phyloP scores from a whole-genome alignment of 2,797 vertebrate species.

The Gambusia yucatana region DNA sequence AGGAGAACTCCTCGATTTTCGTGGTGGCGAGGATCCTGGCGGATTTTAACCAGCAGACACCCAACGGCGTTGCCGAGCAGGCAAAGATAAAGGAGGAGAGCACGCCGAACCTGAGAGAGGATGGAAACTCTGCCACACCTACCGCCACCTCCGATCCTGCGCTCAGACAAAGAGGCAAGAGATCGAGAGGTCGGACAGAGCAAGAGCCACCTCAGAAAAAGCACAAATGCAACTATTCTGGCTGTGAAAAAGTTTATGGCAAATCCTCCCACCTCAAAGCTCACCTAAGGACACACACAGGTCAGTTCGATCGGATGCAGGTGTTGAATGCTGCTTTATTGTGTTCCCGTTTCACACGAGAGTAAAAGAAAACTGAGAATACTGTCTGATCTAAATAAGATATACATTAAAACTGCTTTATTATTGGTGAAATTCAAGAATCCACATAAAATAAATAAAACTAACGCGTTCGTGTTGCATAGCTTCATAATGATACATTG shows the following conservation, averaged over 20 bases:
- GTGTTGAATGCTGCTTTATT: slow-evolving; percentile 44
- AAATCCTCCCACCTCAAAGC: slow-evolving; percentile 99
- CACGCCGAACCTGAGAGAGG: slow-evolving; percentile 77
- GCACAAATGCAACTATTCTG: slow-evolving; percentile 98
- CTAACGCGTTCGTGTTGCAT: neutral
- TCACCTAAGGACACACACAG: slow-evolving; percentile 99
- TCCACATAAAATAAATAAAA: slow-evolving; percentile 26
- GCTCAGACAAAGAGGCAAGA: slow-evolving; percentile 94
- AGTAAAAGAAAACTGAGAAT: slow-evolving; percentile 22
- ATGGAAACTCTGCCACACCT: slow-evolving; percentile 94
- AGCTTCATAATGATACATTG: slow-evolving; percentile 15
- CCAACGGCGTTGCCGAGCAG: slow-evolving; percentile 82
- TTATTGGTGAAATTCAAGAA: slow-evolving; percentile 14
- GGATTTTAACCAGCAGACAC: slow-evolving; percentile 95
- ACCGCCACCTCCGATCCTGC: slow-evolving; percentile 86
- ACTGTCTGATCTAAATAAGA: slow-evolving; percentile 4
- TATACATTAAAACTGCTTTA: neutral
- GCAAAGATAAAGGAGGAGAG: slow-evolving; percentile 83
- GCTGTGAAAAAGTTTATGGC: slow-evolving; percentile 99
- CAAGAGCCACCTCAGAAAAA: slow-evolving; percentile 94
- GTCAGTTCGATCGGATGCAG: slow-evolving; percentile 85
- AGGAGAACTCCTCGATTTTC: slow-evolving; percentile 92
- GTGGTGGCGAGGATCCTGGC: slow-evolving; percentile 96
- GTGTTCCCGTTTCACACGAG: neutral
- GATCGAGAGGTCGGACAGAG: slow-evolving; percentile 88